Evolutionary conservation across 1,140 invertebrate species (phyloP), one percentile per base, ranked within the genome.

Genomic region (Globodera rostochiensis): DNA sequence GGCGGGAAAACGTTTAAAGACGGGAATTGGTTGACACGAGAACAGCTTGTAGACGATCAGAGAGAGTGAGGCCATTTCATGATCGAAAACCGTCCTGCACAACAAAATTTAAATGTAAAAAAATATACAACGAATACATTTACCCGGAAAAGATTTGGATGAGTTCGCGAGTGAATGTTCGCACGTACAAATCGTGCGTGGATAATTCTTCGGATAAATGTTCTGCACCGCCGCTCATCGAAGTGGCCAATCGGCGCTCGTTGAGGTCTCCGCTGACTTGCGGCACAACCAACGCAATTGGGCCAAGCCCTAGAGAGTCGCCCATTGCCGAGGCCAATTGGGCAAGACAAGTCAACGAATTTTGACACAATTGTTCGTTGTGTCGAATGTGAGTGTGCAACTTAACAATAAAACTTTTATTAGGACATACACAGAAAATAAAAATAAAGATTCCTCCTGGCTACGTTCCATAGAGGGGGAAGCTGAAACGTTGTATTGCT

Each of bases 281-380:
- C 25, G 77, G 77, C 46, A 78, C 69, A 45, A 78, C 77, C 53
- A 78, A 36, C 1, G 77, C 64, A 78, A 78, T 70, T 13, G 77
- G 79, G n/a, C 79, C 79, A 45, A 46, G 46, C 11, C 57, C 53
- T 21, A 82, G 25, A 73, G 60, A 74, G 19, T 82, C 81, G 60
- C 81, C 81, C 79, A 82, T 82, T 5, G 79, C 11, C 15, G 77
- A 82, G 11, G 80, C 79, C 47, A 82, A 53, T 78, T 82, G 81
- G 21, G 80, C 66, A 8, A 82, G 73, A 82, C 81, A 82, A 71
- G 50, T 70, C 70, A 82, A 21, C 11, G 81, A 82, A 73, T 82
- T 82, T 15, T 71, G 50, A 83, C 81, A 82, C 25, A 82, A 69
- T 21, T 47, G 47, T 45, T 82, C 69, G 19, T 82, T 80, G 49